Evolutionary conservation across 2,797 vertebrate species (phyloP).

Genomic region (Monodelphis domestica): DNA sequence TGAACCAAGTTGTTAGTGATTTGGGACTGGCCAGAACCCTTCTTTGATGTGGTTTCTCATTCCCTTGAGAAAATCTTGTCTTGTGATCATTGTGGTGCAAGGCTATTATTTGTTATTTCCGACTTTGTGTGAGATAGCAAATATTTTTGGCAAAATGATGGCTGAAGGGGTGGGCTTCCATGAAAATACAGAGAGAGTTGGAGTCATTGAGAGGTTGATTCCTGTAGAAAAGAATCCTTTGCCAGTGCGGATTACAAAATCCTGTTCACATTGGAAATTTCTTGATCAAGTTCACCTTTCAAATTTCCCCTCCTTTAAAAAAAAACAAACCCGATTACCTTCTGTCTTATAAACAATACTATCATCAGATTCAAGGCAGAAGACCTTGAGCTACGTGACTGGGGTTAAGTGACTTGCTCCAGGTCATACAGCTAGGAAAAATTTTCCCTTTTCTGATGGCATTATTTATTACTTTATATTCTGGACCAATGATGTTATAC

Average conservation of each 20-base stretch:
- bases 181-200: constrained; percentile 18
- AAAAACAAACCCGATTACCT: too few species aligned
- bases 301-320: background rate
- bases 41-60: constrained; percentile 56
- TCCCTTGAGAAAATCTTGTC: constrained; percentile 26
- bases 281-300: background rate
- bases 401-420: too few species aligned
- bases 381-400: too few species aligned
- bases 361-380: too few species aligned
- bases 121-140: constrained; percentile 50
- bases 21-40: background rate
- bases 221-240: background rate
- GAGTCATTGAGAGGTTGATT: constrained; percentile 18
- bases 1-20: constrained; percentile 18
- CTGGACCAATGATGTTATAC: background rate
- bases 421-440: too few species aligned
- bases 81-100: constrained; percentile 43
- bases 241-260: background rate
- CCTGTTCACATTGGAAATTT: background rate
- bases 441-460: background rate
- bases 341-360: too few species aligned
- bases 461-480: constrained; percentile 11
- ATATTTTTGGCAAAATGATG: constrained; percentile 50
- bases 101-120: constrained; percentile 56
- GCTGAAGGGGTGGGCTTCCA: background rate